Base-by-base conservation (phyloP, 2,888 invertebrate species). In the Tineola bisselliella region DNA sequence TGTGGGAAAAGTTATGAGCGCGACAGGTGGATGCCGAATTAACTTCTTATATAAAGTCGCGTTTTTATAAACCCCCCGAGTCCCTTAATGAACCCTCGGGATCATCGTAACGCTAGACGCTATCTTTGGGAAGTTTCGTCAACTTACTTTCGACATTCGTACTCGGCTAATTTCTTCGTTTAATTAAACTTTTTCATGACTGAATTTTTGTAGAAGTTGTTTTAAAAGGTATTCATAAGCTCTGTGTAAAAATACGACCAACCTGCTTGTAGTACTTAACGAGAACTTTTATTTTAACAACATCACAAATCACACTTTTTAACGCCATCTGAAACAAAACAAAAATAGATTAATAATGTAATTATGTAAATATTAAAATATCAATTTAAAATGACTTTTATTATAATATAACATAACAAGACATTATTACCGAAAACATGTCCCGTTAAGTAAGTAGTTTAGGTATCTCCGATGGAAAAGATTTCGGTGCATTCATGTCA, bases 11-110 rank as follows among this genome's bases (percentile, higher is more conserved):
- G 81, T 86, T 86, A 86, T 81, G 84, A 84, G 72, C 79, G 75
- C 71, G 84, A 84, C 86, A 86, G 86, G 86, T 87, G 86, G 83
- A 83, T 80, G 78, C 72, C 74, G 80, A 84, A 86, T 87, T 84
- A 84, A 86, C 82, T 80, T 82, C 78, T 82, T 81, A 79, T 82
- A 83, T 81, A 84, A 81, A 79, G 75, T 75, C 75, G 68, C 77
- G 80, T 84, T 84, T 84, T 60, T 60, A 44, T 84, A 79, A 80
- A 77, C 79, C 81, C 73, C 75, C 74, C 76, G 75, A 77, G 75
- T 80, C 72, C 69, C 75, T 81, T 82, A 83, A 82, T 82, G 80
- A 84, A 75, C 71, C 72, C 70, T 65, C 68, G 77, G 80, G 80
- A 78, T 79, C 77, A 76, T 72, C 66, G 75, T 81, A 81, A 83